Base-by-base conservation (phyloP, 1,140 invertebrate species). In the Bombus fervidus region DNA sequence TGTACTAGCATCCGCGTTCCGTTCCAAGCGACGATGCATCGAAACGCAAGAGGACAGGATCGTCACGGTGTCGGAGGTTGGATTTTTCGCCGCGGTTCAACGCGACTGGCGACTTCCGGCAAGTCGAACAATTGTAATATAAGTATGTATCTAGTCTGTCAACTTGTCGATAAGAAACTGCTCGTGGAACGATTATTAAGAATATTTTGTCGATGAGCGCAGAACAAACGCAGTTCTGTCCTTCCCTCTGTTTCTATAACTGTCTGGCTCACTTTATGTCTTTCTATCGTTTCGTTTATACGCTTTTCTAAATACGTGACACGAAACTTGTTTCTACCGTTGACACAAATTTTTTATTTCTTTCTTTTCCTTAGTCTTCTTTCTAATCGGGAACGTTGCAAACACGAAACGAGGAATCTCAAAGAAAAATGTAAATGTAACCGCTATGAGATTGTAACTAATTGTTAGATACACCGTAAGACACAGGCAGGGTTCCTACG, bases 401-500 rank as follows among this genome's bases (percentile, higher is more conserved):
- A 85, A 80, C 69, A 74, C 75, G 75, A 85, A 34, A 9, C n/a
- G 75, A 69, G 57, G 12, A 84, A 37, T 62, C 37, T 37, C 57
- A 34, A n/a, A 74, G 41, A 37, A 31, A 39, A 53, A 31, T 80
- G 66, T 62, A 81, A 69, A 72, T 81, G 79, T 69, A 83, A 69
- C n/a, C 47, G 53, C 10, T 77, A 66, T 34, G 62, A 84, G 78
- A 85, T 85, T 85, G 83, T 85, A 85, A 85, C 71, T 85, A 85
- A 81, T 71, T 81, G 69, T 85, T 85, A 85, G 71, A 71, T 43
- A 81, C 84, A 83, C 31, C 66, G 76, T 83, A 87, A 90, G 81
- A 90, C 81, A 89, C 89, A 88, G 89, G 89, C 87, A 91, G 90
- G 90, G 90, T 91, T 91, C 90, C 90, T 91, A 91, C 83, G 89